Percentiles rank a stretch among this genome's conserved stretches.
Conservation (phyloP, 2,797 vertebrate genomes). For the Acipenser transmontanus region DNA sequence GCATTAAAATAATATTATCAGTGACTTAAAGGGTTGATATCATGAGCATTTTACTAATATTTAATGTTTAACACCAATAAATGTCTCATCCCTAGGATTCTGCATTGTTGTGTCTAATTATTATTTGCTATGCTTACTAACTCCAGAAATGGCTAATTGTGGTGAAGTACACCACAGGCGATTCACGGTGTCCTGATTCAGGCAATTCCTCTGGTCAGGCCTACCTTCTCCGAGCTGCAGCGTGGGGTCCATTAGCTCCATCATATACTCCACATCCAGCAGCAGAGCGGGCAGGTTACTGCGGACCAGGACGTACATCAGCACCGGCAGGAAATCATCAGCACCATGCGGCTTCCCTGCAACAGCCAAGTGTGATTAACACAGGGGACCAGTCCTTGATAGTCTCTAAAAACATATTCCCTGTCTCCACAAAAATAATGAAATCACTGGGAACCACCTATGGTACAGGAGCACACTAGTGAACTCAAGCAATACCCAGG, state of each 20-base stretch:
- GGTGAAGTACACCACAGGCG: no score
- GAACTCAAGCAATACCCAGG: no score
- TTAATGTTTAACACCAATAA: no score
- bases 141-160: no score
- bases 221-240: constrained; percentile 89
- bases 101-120: no score
- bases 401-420: not conserved
- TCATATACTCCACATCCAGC: constrained; percentile 93
- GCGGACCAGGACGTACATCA: constrained; percentile 92
- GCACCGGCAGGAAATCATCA: constrained; percentile 92
- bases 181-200: no score
- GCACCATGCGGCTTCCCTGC: constrained; percentile 82
- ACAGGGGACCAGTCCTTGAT: not conserved
- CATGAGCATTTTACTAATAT: no score
- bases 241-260: constrained; percentile 96
- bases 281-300: constrained; percentile 76
- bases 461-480: no score
- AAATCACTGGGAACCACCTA: not conserved
- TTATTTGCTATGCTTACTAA: no score
- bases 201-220: not conserved
- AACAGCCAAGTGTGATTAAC: not conserved
- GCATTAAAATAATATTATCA: no score
- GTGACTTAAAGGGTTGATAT: no score
- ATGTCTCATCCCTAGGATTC: no score
- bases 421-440: not conserved